Evolutionary conservation across 2,888 invertebrate species (phyloP), one percentile per base, ranked within the genome.

Genomic region (Branchipolynoe longqiensis): DNA sequence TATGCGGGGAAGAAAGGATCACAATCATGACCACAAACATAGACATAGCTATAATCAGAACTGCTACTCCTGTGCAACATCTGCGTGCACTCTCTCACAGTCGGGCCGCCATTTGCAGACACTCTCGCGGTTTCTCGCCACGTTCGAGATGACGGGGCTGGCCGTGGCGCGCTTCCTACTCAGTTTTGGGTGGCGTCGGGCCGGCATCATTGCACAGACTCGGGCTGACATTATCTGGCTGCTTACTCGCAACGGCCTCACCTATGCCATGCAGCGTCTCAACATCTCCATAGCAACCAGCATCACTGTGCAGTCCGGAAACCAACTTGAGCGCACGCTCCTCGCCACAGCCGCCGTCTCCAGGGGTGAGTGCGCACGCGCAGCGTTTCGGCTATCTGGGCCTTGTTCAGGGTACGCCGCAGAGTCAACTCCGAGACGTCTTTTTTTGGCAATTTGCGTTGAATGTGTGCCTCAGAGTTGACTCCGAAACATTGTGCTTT

Each of bases 91-190:
- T n/a, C n/a, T n/a, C n/a, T n/a, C n/a, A n/a, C n/a, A 12, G 62
- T 28, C 40, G n/a, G 33, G 8, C 40, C 28, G 69, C 62, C 0
- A 33, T 8, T 22, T 87, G 86, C 87, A 90, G 90, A 90, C 90
- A 1, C 62, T 90, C 78, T 88, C 90, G 2, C 73, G 90, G 31
- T 87, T 90, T 56, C 87, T 90, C 3, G 90, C 88, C 18, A 87
- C 89, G 3, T 90, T 90, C 85, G 89, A 89, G 64, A 89, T 89
- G 87, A 89, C 89, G n/a, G 90, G 89, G 18, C 36, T 86, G n/a
- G 88, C 88, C 4, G 88, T 89, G 0, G 48, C 36, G 18, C 86
- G 83, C 12, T 38, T 90, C 12, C 82, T 90, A 85, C 48, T 84
- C 4, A 28, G 82, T 14, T 87, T 84, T 82, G 81, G 54, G 4